Base-by-base conservation (phyloP, 2,888 invertebrate species). In the Galeopsomyia nigrocyanea region DNA sequence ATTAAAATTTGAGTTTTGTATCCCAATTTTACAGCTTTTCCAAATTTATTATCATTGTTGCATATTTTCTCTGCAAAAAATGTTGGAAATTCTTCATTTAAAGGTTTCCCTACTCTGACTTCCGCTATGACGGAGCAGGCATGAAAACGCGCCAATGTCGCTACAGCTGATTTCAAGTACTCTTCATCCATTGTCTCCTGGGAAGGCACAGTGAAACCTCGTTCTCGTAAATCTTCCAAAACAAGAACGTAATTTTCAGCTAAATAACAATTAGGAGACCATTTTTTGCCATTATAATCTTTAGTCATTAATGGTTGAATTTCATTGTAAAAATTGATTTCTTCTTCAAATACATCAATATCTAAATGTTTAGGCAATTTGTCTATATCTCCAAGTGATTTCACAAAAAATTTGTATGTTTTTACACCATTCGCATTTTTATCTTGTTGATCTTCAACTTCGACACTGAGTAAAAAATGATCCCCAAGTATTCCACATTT, bases 201-300 rank as follows among this genome's bases (percentile, higher is more conserved):
- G 16, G 61, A 62, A 5, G 76, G 69, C 71, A 80, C 79, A 0
- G 77, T 57, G 22, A 79, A 88, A 16, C 83, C 84, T 55, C 81
- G 75, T 1, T 68, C 39, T 1, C 73, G 60, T 7, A 89, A 79
- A 70, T 89, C 85, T 69, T 89, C 88, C 51, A 88, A 80, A 5
- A 89, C 80, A 9, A 87, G 68, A 10, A 82, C 74, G 58, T 85
- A 80, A 0, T 79, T 75, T 51, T 81, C 81, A 2, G 79, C 76
- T 7, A 84, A 76, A 73, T 83, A 86, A 75, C 86, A 87, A 21
- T 75, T 71, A 2, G 87, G 81, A 0, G 87, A 81, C 79, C 83
- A 76, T 26, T 17, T 22, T 21, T 72, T 26, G 9, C 39, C 39
- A 6, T 56, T 46, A 19, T 39, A 53, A 17, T 22, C 6, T 47